phyloP scores from a whole-genome alignment of 2,113 vertebrate genomes.

The Mormyrus iriodes region DNA sequence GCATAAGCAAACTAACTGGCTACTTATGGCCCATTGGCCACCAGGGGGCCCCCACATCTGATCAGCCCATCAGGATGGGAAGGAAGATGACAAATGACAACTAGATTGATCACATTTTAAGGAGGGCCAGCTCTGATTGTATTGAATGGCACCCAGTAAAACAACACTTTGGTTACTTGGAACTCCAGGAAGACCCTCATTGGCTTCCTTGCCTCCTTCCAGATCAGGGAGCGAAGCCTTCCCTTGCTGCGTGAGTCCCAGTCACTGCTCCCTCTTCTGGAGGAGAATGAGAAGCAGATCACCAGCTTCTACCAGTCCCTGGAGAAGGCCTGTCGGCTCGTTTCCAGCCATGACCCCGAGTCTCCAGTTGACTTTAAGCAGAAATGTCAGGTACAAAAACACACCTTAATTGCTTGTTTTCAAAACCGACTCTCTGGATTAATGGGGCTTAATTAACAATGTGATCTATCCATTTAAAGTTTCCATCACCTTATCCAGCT shows the following conservation, averaged over 20 bases:
- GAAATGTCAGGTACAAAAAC: constrained; percentile 76
- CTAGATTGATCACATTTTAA: not conserved
- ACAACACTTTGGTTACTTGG: not conserved
- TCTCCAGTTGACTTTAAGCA: constrained; percentile 79
- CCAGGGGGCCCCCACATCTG: not conserved
- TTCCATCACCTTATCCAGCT: not conserved
- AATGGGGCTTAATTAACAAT: not conserved
- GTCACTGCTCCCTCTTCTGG: constrained; percentile 71
- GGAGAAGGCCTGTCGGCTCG: constrained; percentile 78
- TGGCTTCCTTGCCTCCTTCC: constrained; percentile 16
- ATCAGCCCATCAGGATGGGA: too few relatives aligned
- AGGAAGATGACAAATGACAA: not conserved
- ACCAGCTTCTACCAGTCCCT: constrained; percentile 84
- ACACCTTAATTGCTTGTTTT: not conserved
- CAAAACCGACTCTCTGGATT: not conserved
- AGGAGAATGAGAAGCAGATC: constrained; percentile 88
- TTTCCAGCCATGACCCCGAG: constrained; percentile 67
- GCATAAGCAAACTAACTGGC: not conserved
- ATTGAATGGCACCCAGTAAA: not conserved
- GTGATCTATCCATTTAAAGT: not conserved
- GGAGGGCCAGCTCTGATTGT: not conserved
- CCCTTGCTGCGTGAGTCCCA: constrained; percentile 77
- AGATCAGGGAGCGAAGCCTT: constrained; percentile 77
- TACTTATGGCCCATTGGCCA: not conserved
- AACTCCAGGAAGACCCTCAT: not conserved